These are phyloP conservation scores for Craterocephalus amniculus DNA, from an alignment of 2,797 vertebrate genomes.

Conservation along the genomic window DNA sequence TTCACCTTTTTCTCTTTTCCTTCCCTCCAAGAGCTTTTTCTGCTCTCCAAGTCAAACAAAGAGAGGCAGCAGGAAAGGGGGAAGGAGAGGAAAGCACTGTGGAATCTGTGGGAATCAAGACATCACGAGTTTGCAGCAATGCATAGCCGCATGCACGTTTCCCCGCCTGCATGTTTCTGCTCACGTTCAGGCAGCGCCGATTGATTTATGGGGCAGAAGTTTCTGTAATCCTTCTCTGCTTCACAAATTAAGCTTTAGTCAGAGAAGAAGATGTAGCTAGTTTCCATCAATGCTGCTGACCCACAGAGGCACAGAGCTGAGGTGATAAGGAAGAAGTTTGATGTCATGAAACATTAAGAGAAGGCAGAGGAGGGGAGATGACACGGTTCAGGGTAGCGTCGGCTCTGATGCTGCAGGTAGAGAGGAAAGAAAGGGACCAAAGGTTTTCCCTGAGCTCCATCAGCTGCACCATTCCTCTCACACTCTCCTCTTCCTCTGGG, in stretches of 20 bases:
- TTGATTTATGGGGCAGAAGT: conserved; percentile 24
- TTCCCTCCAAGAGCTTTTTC: background rate
- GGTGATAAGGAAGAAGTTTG: conserved; percentile 23
- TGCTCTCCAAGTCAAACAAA: conserved; percentile 5
- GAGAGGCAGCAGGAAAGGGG: background rate
- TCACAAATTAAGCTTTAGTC: background rate
- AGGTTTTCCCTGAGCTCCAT: conserved; percentile 21
- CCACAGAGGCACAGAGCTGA: conserved; percentile 11
- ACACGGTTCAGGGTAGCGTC: conserved; percentile 31
- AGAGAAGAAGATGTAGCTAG: conserved; percentile 6
- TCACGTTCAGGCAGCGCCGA: conserved; percentile 9
- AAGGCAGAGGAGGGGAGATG: conserved; percentile 23
- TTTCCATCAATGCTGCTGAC: conserved; percentile 25
- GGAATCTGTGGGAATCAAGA: conserved; percentile 5
- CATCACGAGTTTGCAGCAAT: conserved; percentile 22
- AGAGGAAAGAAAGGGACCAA: conserved; percentile 14
- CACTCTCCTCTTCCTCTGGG: background rate
- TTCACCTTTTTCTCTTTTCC: conserved; percentile 2
- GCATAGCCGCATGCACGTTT: conserved; percentile 21
- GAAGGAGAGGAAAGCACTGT: conserved; percentile 27
- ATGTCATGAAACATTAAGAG: conserved; percentile 37
- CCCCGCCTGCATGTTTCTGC: background rate
- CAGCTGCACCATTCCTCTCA: conserved; percentile 28
- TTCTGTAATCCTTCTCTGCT: conserved; percentile 16
- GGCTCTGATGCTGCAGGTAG: conserved; percentile 15